Percentiles rank a stretch among this genome's conserved stretches.
Conservation (phyloP, 2,888 invertebrate species). For the Ligdia adustata region DNA sequence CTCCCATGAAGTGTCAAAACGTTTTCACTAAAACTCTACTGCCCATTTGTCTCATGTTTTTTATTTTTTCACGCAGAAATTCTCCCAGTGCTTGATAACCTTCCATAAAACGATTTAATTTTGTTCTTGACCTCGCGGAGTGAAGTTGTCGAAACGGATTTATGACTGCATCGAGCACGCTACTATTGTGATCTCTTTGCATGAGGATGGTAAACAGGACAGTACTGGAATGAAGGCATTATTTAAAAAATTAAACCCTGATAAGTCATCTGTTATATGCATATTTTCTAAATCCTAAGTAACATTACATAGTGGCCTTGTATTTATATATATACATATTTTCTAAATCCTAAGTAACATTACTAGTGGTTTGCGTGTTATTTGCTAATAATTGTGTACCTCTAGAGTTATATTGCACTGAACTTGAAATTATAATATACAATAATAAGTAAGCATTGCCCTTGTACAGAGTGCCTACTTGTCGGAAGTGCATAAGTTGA, state of each 20-base stretch:
- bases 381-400: not conserved
- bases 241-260: too few relatives aligned
- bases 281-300: too few relatives aligned
- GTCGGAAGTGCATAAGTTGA: not conserved
- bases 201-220: not conserved
- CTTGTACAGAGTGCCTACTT: not conserved
- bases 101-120: slow-evolving; percentile 23
- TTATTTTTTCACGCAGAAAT: too few relatives aligned
- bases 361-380: not conserved
- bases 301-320: too few relatives aligned
- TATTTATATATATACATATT: too few relatives aligned
- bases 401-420: slow-evolving; percentile 10
- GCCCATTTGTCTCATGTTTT: too few relatives aligned
- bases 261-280: too few relatives aligned
- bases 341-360: too few relatives aligned
- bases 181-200: not conserved
- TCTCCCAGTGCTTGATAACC: too few relatives aligned
- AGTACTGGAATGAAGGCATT: not conserved
- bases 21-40: too few relatives aligned
- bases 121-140: slow-evolving; percentile 44
- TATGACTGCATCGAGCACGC: slow-evolving; percentile 11
- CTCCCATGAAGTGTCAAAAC: too few relatives aligned
- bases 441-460: slow-evolving; percentile 14
- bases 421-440: too few relatives aligned
- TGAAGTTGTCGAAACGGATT: slow-evolving; percentile 13